Evolutionary conservation across 2,797 vertebrate species (phyloP).

Genomic region (Muscicapa comitata): DNA sequence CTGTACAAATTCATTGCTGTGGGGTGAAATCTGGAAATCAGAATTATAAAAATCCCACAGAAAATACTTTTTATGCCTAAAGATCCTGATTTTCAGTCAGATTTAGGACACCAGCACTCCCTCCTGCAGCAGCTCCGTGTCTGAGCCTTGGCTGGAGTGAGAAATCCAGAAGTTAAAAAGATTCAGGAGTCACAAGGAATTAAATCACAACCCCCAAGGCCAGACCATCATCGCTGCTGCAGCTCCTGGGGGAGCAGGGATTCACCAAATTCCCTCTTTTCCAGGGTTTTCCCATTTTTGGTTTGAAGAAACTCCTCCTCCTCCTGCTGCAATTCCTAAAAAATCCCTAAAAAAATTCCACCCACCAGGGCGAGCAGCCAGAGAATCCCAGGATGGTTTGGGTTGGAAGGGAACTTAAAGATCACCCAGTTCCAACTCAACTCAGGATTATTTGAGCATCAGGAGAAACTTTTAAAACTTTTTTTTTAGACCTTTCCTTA

Average conservation of each 20-base stretch:
- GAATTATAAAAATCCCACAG: not conserved
- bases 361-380: accelerated
- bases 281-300: not conserved
- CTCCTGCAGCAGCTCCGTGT: not conserved
- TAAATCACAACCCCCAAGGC: accelerated
- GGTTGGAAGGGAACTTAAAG: not conserved
- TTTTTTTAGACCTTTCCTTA: not conserved
- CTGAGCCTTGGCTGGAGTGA: not conserved
- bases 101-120: not conserved
- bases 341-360: not conserved
- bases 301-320: not conserved
- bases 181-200: accelerated
- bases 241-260: not conserved
- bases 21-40: not conserved
- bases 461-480: no score
- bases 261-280: not conserved
- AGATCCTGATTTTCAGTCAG: not conserved
- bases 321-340: not conserved
- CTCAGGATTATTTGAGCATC: no score
- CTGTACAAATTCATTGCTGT: not conserved
- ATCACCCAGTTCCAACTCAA: no score
- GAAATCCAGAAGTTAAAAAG: not conserved
- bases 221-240: accelerated
- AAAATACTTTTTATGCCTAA: accelerated
- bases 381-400: not conserved